phyloP scores from a whole-genome alignment of 2,797 vertebrate genomes.

The Gambelia wislizenii region DNA sequence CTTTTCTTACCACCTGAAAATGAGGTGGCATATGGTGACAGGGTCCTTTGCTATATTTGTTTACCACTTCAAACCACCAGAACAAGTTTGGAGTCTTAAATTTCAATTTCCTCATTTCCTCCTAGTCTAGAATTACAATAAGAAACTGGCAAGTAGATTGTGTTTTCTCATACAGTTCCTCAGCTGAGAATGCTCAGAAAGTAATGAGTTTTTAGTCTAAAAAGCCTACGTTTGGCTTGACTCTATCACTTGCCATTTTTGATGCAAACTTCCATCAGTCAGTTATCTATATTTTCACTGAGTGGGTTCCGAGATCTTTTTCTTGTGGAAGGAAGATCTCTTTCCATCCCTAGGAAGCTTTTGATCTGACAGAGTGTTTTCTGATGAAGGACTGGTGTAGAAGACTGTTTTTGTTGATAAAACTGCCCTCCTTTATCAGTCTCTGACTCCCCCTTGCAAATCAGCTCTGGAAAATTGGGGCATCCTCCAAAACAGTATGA shows the following conservation, averaged over 20 bases:
- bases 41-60: not conserved
- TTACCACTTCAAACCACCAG: accelerated
- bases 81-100: conserved; percentile 9
- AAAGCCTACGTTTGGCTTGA: conserved; percentile 75
- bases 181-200: conserved; percentile 73
- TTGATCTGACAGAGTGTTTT: not conserved
- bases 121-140: conserved; percentile 55
- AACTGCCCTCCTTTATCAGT: too few relatives aligned
- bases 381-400: not conserved
- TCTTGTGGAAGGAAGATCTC: not conserved
- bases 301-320: not conserved
- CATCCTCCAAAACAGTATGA: not conserved
- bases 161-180: conserved; percentile 63
- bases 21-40: not conserved
- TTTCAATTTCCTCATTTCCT: conserved; percentile 44
- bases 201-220: conserved; percentile 69
- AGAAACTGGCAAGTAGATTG: conserved; percentile 60
- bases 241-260: conserved; percentile 72
- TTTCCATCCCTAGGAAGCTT: not conserved
- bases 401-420: not conserved
- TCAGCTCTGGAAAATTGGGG: too few relatives aligned
- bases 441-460: too few relatives aligned
- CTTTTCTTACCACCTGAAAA: not conserved
- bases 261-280: conserved; percentile 71
- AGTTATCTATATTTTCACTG: conserved; percentile 34